Percentiles rank a stretch among this genome's conserved stretches.
phyloP scores from a whole-genome alignment of 2,113 vertebrate genomes.

The Sprattus sprattus region DNA sequence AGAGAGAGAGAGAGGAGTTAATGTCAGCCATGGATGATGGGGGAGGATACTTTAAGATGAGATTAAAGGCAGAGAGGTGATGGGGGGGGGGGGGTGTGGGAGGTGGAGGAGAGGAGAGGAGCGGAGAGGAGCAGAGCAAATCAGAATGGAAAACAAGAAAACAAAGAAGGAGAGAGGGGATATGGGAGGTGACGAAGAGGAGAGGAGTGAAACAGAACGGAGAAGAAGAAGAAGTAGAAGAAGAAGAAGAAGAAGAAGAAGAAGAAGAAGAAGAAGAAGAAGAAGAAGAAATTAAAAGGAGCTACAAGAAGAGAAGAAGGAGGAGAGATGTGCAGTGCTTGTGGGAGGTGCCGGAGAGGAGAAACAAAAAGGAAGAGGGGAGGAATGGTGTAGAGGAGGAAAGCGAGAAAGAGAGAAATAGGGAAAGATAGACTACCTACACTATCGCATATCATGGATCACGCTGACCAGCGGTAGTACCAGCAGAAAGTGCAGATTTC shows the following conservation, averaged over 20 bases:
- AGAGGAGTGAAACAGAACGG: not conserved
- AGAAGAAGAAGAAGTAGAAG: not conserved
- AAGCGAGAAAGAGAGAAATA: too few relatives aligned
- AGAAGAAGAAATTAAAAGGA: not conserved
- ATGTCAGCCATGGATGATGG: too few relatives aligned
- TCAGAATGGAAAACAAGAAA: not conserved
- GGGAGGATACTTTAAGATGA: too few relatives aligned
- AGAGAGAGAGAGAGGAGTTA: too few relatives aligned
- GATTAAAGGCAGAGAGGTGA: not conserved
- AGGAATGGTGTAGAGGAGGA: not conserved
- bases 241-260: not conserved
- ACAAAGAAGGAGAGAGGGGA: not conserved
- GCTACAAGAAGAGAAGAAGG: not conserved
- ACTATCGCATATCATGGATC: too few relatives aligned
- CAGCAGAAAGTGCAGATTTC: too few relatives aligned
- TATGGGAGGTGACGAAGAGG: not conserved
- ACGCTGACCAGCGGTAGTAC: too few relatives aligned
- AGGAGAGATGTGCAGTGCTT: too few relatives aligned
- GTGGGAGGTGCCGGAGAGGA: not conserved
- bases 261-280: not conserved
- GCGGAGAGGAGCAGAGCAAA: not conserved
- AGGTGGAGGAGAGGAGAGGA: not conserved
- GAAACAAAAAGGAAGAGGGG: not conserved
- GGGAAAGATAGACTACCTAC: too few relatives aligned
- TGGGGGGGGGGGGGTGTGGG: not conserved